phyloP scores from a whole-genome alignment of 2,113 vertebrate genomes.

The Coptodon rendalli region DNA sequence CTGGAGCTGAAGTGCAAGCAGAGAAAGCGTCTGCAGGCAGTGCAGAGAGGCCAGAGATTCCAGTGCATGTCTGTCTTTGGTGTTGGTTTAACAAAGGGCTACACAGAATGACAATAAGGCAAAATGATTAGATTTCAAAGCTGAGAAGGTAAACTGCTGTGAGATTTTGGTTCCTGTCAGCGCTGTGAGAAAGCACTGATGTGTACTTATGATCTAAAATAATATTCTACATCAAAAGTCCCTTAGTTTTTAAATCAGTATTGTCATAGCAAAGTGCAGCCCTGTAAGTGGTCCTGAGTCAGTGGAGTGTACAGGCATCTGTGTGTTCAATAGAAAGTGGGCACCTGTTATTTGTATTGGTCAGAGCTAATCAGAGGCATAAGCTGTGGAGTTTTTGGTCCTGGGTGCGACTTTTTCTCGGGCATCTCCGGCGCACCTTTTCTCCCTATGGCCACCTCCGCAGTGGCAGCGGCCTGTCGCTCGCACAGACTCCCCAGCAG shows the following conservation, averaged over 20 bases:
- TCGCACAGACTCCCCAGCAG: conserved; percentile 84
- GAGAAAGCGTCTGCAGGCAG: conserved; percentile 16
- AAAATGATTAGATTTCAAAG: neutral
- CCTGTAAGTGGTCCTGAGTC: conserved; percentile 46
- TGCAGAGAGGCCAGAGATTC: conserved; percentile 56
- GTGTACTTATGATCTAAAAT: neutral
- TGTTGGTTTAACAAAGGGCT: conserved; percentile 7
- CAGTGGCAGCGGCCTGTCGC: conserved; percentile 68
- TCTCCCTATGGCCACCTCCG: neutral
- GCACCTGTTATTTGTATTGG: conserved; percentile 8
- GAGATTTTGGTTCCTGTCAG: conserved; percentile 2
- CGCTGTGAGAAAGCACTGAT: neutral
- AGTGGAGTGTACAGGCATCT: conserved; percentile 22
- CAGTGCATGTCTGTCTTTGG: conserved; percentile 71
- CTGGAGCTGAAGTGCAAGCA: conserved; percentile 48
- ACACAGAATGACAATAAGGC: neutral
- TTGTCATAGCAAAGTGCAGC: neutral
- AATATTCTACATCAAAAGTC: neutral
- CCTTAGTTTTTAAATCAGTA: neutral
- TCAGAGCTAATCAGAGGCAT: conserved; percentile 78
- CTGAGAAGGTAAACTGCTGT: neutral
- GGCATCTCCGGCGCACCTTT: conserved; percentile 45
- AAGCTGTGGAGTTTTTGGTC: conserved; percentile 79
- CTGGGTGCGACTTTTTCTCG: conserved; percentile 1
- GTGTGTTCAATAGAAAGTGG: neutral